Percentiles rank a stretch among this genome's conserved stretches.
Evolutionary conservation across 2,888 invertebrate genomes (phyloP).

Genomic region (Periphyllus acericola): DNA sequence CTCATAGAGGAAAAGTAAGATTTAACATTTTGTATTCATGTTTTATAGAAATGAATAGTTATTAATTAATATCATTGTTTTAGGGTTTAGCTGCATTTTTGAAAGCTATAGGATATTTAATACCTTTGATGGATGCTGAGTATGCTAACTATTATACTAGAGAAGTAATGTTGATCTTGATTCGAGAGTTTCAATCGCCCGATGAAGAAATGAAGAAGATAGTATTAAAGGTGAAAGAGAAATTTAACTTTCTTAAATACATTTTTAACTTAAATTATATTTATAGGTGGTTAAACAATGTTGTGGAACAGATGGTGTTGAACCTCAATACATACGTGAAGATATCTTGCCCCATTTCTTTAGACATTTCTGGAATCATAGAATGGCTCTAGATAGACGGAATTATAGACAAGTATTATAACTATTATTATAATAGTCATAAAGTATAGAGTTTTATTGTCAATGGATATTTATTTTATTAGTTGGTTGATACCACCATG

Average conservation of each 20-base stretch:
- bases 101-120: slow-evolving; percentile 98
- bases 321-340: slow-evolving; percentile 98
- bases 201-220: slow-evolving; percentile 99
- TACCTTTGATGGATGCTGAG: slow-evolving; percentile 99
- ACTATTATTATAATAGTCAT: not conserved
- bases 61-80: slow-evolving; percentile 50
- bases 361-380: slow-evolving; percentile 99
- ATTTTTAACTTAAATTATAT: not conserved
- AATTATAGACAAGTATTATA: slow-evolving; percentile 86
- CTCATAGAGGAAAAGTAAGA: slow-evolving; percentile 73
- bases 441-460: not conserved
- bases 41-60: not conserved
- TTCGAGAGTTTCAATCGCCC: slow-evolving; percentile 99
- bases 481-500: slow-evolving; percentile 97
- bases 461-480: slow-evolving; percentile 57
- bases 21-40: not conserved
- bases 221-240: slow-evolving; percentile 83
- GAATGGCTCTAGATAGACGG: slow-evolving; percentile 97
- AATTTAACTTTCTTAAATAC: not conserved
- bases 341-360: slow-evolving; percentile 99
- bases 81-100: slow-evolving; percentile 98
- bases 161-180: slow-evolving; percentile 98
- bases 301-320: slow-evolving; percentile 99
- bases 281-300: slow-evolving; percentile 96
- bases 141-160: slow-evolving; percentile 99